Percentiles rank a stretch among this genome's conserved stretches.
Conservation (phyloP, 2,113 vertebrate genomes). For the Mormoops blainvillei region DNA sequence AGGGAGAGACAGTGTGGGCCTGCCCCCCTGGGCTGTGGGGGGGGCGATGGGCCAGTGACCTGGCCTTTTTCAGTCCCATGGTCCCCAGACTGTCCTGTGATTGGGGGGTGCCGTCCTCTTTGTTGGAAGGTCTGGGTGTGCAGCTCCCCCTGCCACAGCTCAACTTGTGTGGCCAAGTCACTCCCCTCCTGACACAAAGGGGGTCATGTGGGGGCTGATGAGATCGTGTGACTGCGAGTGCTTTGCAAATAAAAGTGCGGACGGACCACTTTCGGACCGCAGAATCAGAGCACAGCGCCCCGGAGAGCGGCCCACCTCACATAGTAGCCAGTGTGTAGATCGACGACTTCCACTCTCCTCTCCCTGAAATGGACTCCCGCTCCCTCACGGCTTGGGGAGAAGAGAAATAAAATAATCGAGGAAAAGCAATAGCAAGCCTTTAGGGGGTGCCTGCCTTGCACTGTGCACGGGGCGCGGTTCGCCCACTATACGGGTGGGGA, state of each 20-base stretch:
- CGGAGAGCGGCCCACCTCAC: fast-evolving
- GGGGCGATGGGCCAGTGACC: background rate
- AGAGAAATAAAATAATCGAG: too few species aligned
- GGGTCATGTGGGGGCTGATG: background rate
- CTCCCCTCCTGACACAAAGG: background rate
- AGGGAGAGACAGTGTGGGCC: background rate
- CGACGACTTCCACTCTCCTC: background rate
- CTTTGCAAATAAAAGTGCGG: background rate
- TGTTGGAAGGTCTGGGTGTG: background rate
- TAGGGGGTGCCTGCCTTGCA: fast-evolving
- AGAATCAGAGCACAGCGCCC: fast-evolving
- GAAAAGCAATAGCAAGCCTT: background rate
- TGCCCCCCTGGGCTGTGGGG: background rate
- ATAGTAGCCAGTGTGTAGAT: fast-evolving
- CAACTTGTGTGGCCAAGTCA: background rate
- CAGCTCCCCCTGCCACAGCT: background rate
- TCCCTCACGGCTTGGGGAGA: background rate
- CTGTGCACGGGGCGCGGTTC: fast-evolving
- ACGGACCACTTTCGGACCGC: background rate
- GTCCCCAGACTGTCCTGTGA: background rate
- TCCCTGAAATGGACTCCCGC: background rate
- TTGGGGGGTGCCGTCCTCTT: background rate
- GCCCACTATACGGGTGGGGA: background rate
- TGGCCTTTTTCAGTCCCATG: background rate
- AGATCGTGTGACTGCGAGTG: fast-evolving